A percentile compares a stretch with the other conserved stretches of the same genome.
These are phyloP conservation scores for Hiodon tergisus DNA, from an alignment of 2,113 vertebrate genomes.

Conservation along the genomic window DNA sequence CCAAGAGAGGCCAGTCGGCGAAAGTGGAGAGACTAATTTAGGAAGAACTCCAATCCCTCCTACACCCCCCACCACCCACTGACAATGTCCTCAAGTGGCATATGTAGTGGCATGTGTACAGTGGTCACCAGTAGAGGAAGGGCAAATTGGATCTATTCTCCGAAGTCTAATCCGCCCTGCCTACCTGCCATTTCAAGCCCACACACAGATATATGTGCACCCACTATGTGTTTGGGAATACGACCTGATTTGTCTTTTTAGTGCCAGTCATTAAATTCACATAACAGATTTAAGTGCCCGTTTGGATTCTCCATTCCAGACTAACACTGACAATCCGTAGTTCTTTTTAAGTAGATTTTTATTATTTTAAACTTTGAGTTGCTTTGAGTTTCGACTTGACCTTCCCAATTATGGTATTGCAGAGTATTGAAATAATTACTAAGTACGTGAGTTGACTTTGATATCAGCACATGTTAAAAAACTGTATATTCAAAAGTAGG, in stretches of 20 bases:
- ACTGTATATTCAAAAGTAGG: background rate
- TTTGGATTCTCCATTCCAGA: constrained; percentile 25
- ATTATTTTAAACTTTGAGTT: background rate
- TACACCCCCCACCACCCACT: too few relatives aligned
- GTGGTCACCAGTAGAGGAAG: too few relatives aligned
- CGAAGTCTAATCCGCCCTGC: background rate
- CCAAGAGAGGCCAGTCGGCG: background rate
- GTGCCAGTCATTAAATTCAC: constrained; percentile 15
- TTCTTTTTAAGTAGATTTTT: constrained; percentile 4
- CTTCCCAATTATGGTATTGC: background rate
- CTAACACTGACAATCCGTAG: background rate
- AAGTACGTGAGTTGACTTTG: background rate
- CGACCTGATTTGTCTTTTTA: background rate
- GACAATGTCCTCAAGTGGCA: too few relatives aligned
- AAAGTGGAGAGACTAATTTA: background rate
- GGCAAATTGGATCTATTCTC: too few relatives aligned
- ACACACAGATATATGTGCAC: background rate
- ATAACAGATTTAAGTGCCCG: constrained; percentile 29
- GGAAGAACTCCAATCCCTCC: background rate
- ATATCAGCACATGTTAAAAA: background rate
- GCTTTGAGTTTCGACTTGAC: too few relatives aligned
- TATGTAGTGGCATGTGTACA: too few relatives aligned
- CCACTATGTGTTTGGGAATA: background rate
- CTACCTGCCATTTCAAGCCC: background rate
- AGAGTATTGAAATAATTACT: constrained; percentile 16